Percentiles rank a stretch among this genome's conserved stretches.
phyloP scores from a whole-genome alignment of 2,888 invertebrate genomes.

The Sinopyrophorus schimmeli region DNA sequence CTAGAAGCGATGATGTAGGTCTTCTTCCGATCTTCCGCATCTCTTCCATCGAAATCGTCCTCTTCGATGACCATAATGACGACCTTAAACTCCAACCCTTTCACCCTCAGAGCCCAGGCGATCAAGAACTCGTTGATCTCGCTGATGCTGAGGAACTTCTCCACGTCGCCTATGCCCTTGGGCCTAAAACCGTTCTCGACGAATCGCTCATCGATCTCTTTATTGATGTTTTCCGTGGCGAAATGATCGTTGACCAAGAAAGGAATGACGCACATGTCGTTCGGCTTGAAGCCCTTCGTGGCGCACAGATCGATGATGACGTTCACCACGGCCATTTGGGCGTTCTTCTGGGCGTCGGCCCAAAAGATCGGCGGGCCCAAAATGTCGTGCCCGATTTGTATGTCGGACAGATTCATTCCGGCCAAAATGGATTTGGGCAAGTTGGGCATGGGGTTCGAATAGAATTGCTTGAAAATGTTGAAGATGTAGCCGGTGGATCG shows the following conservation, averaged over 20 bases:
- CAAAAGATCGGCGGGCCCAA: slow-evolving; percentile 49
- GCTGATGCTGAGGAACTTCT: slow-evolving; percentile 43
- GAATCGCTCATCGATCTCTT: slow-evolving; percentile 45
- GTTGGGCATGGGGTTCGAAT: slow-evolving; percentile 44
- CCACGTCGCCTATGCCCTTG: slow-evolving; percentile 45
- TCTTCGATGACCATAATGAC: slow-evolving; percentile 50
- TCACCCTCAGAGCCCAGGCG: slow-evolving; percentile 49
- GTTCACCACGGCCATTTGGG: slow-evolving; percentile 39
- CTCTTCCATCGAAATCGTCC: slow-evolving; percentile 49
- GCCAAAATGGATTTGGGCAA: slow-evolving; percentile 37
- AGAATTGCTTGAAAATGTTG: slow-evolving; percentile 48
- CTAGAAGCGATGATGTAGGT: slow-evolving; percentile 51
- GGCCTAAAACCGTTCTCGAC: slow-evolving; percentile 49
- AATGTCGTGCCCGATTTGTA: slow-evolving; percentile 45
- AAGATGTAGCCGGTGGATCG: slow-evolving; percentile 49
- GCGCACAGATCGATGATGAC: slow-evolving; percentile 49
- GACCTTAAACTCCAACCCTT: slow-evolving; percentile 52
- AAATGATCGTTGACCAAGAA: slow-evolving; percentile 45
- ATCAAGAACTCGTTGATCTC: slow-evolving; percentile 47
- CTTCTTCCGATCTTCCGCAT: slow-evolving; percentile 49
- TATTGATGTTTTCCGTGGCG: slow-evolving; percentile 44
- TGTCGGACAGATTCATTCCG: slow-evolving; percentile 40
- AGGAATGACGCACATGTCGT: slow-evolving; percentile 49
- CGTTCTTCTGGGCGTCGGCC: slow-evolving; percentile 39
- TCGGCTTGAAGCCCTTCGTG: slow-evolving; percentile 50